Percentiles rank a stretch among this genome's conserved stretches.
Evolutionary conservation across 2,113 vertebrate genomes (phyloP).

Genomic region (Lagenorhynchus albirostris): DNA sequence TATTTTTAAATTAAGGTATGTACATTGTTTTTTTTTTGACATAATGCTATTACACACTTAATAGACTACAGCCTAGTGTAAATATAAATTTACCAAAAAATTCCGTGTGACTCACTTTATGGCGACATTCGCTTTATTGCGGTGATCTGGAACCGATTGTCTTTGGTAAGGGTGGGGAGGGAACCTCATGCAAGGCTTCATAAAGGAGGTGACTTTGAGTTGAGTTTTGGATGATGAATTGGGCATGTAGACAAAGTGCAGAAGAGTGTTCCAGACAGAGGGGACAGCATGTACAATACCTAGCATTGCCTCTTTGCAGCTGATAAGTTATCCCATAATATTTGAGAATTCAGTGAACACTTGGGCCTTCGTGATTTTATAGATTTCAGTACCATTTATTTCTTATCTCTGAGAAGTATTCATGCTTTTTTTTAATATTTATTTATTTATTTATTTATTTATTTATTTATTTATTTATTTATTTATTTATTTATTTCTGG

Average conservation of each 20-base stretch:
- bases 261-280: neutral
- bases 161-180: neutral
- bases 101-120: neutral
- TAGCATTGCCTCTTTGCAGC: neutral
- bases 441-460: no score
- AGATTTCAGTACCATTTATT: neutral
- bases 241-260: neutral
- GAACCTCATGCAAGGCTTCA: neutral
- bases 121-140: neutral
- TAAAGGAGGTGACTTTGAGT: neutral
- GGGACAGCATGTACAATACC: neutral
- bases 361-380: neutral
- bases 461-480: no score
- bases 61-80: neutral
- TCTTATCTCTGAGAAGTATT: neutral
- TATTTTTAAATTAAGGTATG: neutral
- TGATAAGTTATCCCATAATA: neutral
- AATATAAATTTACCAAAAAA: neutral
- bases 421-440: neutral
- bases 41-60: neutral
- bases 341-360: neutral
- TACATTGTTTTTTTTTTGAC: neutral
- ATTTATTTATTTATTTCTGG: no score
- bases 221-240: neutral
- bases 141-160: neutral